Base-by-base conservation (phyloP, 2,888 invertebrate species). In the Chrysolina americana region DNA sequence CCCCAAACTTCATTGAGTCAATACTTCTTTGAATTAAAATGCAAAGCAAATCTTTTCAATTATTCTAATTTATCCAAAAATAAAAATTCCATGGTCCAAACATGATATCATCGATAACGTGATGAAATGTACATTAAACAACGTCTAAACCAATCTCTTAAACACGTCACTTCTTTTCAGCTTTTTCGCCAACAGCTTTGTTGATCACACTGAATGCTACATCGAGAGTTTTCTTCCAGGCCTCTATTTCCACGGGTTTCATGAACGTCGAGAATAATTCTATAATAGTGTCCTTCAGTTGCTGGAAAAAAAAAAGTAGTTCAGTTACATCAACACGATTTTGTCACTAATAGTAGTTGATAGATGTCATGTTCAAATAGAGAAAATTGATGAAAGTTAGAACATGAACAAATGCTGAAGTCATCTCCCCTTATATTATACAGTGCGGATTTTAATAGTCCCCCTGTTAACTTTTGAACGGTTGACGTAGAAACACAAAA, bases 151-250 rank as follows among this genome's bases (percentile, higher is more conserved):
- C 28, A 71, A 65, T 65, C 53, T 53, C 13, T 53, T 21, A 19
- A 59, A 19, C 50, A 41, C 53, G n/a, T 5, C 13, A 19, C 19
- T 63, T 50, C 28, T 63, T 63, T n/a, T 47, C 41, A 47, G 9
- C 19, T 23, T 44, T 48, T 0, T 64, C 74, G 1, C n/a, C 63
- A 10, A 80, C 23, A 11, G 79, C 77, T 66, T 81, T 76, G 21
- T 64, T 63, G 1, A 81, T 82, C 5, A 82, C 81, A 13, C 75
- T 72, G 53, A 81, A 79, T 19, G 82, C 82, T 11, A 84, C 82
- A 9, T 82, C 78, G 28, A 83, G 70, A n/a, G 83, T 77, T 74
- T 85, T 85, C 8, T 78, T 78, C 85, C 85, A 85, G 0, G 82
- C 76, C 28, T 78, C 76, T 4, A 84, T 47, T 71, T 80, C 81